Evolutionary conservation across 2,888 invertebrate species (phyloP).

Genomic region (Bombylius major): DNA sequence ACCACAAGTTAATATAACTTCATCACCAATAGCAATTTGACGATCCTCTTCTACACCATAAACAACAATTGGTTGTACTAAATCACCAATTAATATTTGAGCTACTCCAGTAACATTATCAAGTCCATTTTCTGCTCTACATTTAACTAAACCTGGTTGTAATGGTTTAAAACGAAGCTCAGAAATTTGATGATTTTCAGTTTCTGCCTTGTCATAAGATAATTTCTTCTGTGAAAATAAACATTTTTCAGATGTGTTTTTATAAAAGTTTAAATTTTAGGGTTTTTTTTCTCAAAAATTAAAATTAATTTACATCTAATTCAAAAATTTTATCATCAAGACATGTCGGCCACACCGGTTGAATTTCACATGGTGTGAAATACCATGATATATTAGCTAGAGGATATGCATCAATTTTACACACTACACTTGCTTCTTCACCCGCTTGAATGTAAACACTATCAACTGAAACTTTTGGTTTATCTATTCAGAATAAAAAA

Average conservation of each 20-base stretch:
- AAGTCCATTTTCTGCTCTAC: slow-evolving; percentile 35
- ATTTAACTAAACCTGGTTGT: slow-evolving; percentile 36
- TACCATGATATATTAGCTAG: slow-evolving; percentile 44
- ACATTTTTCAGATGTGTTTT: too few species aligned
- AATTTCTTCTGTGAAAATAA: neutral
- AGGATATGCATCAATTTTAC: slow-evolving; percentile 44
- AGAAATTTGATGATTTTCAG: slow-evolving; percentile 20
- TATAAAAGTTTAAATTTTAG: too few species aligned
- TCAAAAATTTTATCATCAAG: slow-evolving; percentile 14
- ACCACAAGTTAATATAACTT: slow-evolving; percentile 44
- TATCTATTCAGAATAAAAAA: slow-evolving; percentile 27
- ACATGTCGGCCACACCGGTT: slow-evolving; percentile 33
- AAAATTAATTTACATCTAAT: slow-evolving; percentile 23
- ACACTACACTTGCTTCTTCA: slow-evolving; percentile 36
- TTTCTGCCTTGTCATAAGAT: neutral
- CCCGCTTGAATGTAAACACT: slow-evolving; percentile 36
- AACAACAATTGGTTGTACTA: slow-evolving; percentile 33
- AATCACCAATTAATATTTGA: slow-evolving; percentile 29
- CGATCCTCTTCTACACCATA: slow-evolving; percentile 31
- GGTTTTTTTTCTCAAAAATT: too few species aligned
- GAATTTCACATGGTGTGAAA: slow-evolving; percentile 37
- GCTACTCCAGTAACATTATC: slow-evolving; percentile 24
- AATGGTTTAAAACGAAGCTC: slow-evolving; percentile 32
- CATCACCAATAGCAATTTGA: slow-evolving; percentile 42
- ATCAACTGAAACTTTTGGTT: slow-evolving; percentile 37